Evolutionary conservation across 2,888 invertebrate species (phyloP), one percentile per base, ranked within the genome.

Genomic region (Polymixis lichenea): DNA sequence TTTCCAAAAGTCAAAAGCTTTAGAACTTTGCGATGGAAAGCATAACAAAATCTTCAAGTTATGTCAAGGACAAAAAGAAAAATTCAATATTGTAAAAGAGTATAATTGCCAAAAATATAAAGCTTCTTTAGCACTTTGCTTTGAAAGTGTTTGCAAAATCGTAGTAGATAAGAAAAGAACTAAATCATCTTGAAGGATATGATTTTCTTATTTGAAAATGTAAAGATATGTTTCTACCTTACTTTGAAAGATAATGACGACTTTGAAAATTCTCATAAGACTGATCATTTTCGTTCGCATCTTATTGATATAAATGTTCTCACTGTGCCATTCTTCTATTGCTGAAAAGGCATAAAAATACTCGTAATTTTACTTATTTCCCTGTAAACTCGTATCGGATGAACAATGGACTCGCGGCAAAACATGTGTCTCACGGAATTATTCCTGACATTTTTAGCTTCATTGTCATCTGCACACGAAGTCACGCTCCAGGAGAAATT

Each of bases 401-500:
- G 70, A 78, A 84, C 85, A 92, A 89, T 93, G 95, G 92, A 92
- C 28, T 78, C 88, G 78, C 73, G 80, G 71, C 72, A 76, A 75
- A 79, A 82, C 86, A 80, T 92, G 94, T 94, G 95, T 95, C 96
- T 96, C 96, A 94, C 94, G 95, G 95, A 96, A 95, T 95, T 93
- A 95, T 96, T 95, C 94, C 95, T 94, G 94, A 91, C 95, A 95
- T 95, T 95, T 95, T 96, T 95, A 96, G 93, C 94, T 91, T 94
- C 93, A 96, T 96, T 96, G 95, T 96, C 93, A 94, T 85, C 89
- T 94, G 93, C 94, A 94, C 92, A 93, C 93, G 90, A 90, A 95
- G 95, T 96, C 95, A 96, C 96, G 96, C 94, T 96, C 95, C 95
- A 95, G 95, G 94, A 96, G 96, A 92, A 96, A 95, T 95, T 95